Conservation (phyloP, 2,888 invertebrate genomes). For the Sinodicranocentrus sp. region DNA sequence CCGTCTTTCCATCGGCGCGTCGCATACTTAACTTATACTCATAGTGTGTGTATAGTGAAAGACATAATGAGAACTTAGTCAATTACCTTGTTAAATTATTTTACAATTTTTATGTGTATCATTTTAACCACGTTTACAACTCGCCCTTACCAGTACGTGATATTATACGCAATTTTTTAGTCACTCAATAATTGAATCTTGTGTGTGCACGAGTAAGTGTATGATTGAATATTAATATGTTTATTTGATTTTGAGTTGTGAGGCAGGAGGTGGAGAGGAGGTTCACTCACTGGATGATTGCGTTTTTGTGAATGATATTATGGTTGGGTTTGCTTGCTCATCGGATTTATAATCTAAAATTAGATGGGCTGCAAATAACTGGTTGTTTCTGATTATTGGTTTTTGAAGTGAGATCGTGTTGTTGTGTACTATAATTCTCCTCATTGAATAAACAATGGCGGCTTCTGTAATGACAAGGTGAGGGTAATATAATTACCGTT, state of each 20-base stretch:
- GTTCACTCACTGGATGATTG: slow-evolving; percentile 45
- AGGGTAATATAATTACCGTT: slow-evolving; percentile 42
- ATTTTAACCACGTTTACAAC: slow-evolving; percentile 45
- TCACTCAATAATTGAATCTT: background rate
- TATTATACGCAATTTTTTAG: slow-evolving; percentile 13
- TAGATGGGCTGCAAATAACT: slow-evolving; percentile 38
- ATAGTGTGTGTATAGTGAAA: background rate
- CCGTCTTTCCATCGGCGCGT: slow-evolving; percentile 12
- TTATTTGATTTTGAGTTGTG: slow-evolving; percentile 45
- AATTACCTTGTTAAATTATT: slow-evolving; percentile 64
- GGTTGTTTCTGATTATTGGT: slow-evolving; percentile 36
- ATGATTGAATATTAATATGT: slow-evolving; percentile 39
- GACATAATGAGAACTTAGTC: too few species aligned
- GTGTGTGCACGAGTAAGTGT: background rate
- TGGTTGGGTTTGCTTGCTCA: too few species aligned
- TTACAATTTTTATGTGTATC: slow-evolving; percentile 53
- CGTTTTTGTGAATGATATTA: slow-evolving; percentile 11
- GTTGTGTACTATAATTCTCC: background rate
- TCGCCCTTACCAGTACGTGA: slow-evolving; percentile 36
- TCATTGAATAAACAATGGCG: slow-evolving; percentile 9
- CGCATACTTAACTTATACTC: too few species aligned
- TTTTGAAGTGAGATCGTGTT: slow-evolving; percentile 27
- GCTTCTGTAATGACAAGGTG: slow-evolving; percentile 59
- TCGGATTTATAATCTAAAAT: slow-evolving; percentile 30
- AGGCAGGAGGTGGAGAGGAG: slow-evolving; percentile 49